Percentiles rank a stretch among this genome's conserved stretches.
phyloP scores from a whole-genome alignment of 1,140 invertebrate genomes.

The Oppia nitens region DNA sequence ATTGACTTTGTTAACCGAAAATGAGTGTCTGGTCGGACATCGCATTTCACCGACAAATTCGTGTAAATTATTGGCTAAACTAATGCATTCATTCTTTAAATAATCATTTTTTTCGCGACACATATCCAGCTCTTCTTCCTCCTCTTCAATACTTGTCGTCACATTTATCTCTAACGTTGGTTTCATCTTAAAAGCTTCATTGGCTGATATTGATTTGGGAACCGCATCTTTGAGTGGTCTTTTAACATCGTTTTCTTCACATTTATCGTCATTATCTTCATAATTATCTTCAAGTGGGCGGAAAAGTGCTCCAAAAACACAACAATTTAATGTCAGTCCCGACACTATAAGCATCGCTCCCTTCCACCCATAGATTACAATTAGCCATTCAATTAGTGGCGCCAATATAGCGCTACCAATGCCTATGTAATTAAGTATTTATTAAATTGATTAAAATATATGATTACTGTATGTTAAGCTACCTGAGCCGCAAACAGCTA shows the following conservation, averaged over 20 bases:
- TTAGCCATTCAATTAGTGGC: slow-evolving; percentile 22
- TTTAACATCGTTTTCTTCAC: background rate
- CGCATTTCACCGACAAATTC: background rate
- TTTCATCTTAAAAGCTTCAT: background rate
- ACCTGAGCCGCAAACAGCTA: slow-evolving; percentile 68
- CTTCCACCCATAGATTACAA: slow-evolving; percentile 23
- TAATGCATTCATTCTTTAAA: background rate
- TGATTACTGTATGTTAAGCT: no score
- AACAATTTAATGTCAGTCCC: slow-evolving; percentile 24
- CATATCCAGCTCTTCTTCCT: background rate
- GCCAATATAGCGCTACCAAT: slow-evolving; percentile 56
- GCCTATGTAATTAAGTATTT: slow-evolving; percentile 25
- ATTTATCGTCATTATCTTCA: background rate
- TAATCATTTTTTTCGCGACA: background rate
- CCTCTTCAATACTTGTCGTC: background rate
- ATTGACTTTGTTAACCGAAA: background rate
- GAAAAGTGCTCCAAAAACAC: slow-evolving; percentile 26
- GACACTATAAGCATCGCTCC: slow-evolving; percentile 28
- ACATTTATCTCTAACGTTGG: background rate
- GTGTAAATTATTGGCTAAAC: background rate
- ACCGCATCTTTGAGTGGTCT: background rate
- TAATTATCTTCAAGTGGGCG: slow-evolving; percentile 32
- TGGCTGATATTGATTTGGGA: background rate
- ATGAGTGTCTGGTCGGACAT: background rate
- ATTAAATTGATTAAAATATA: background rate